A percentile compares a stretch with the other conserved stretches of the same genome.
Conservation (phyloP, 2,888 invertebrate genomes). For the Pasiphila rectangulata region DNA sequence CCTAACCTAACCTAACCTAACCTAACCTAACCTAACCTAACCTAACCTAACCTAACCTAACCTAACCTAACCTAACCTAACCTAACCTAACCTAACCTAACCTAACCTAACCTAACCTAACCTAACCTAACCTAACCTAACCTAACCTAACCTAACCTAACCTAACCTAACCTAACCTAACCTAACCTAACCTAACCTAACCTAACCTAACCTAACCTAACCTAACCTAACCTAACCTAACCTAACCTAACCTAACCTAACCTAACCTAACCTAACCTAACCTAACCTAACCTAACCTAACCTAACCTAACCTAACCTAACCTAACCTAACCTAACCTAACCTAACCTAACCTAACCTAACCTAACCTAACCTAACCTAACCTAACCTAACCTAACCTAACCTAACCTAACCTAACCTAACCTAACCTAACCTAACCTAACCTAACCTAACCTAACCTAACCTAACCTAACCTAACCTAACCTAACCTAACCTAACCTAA, state of each 20-base stretch:
- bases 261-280: conserved; percentile 1
- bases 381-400: conserved; percentile 10
- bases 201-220: conserved; percentile 20
- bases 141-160: conserved; percentile 20
- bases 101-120: conserved; percentile 13
- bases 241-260: conserved; percentile 20
- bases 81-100: conserved; percentile 30
- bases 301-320: conserved; percentile 26
- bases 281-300: conserved; percentile 26
- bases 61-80: conserved; percentile 29
- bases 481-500: conserved; percentile 31
- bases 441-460: conserved; percentile 31
- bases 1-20: conserved; percentile 27
- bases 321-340: conserved; percentile 8
- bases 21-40: conserved; percentile 28
- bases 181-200: conserved; percentile 20
- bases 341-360: conserved; percentile 10
- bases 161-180: conserved; percentile 20
- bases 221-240: conserved; percentile 23
- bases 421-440: conserved; percentile 30
- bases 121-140: conserved; percentile 13
- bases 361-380: conserved; percentile 10
- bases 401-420: conserved; percentile 21
- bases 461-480: conserved; percentile 29
- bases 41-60: conserved; percentile 28